Evolutionary conservation across 2,113 vertebrate species (phyloP).

Genomic region (Pipra filicauda): DNA sequence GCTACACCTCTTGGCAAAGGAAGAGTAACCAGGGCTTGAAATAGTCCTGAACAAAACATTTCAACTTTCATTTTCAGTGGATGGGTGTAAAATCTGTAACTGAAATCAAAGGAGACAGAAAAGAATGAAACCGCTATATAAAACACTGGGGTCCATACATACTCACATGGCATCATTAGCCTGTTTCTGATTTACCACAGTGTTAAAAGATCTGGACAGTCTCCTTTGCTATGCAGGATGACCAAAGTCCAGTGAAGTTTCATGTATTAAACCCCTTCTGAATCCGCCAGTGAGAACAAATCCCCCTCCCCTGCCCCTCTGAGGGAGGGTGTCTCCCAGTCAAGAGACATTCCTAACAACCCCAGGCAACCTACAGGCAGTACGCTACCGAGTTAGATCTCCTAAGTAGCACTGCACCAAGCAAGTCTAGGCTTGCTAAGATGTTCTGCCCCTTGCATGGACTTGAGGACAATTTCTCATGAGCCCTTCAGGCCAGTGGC

Average conservation of each 20-base stretch:
- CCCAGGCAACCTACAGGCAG: conserved; percentile 28
- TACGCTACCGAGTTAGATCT: background rate
- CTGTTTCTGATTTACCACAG: conserved; percentile 40
- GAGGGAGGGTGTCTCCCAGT: background rate
- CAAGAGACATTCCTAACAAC: conserved; percentile 18
- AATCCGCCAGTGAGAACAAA: conserved; percentile 19
- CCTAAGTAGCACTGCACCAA: conserved; percentile 6
- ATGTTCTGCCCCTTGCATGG: background rate
- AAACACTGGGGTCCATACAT: background rate
- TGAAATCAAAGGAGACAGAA: background rate
- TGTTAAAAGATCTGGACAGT: background rate
- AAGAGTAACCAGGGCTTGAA: background rate
- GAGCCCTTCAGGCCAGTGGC: background rate
- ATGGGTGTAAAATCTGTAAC: background rate
- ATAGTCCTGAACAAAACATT: background rate
- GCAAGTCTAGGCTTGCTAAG: conserved; percentile 21
- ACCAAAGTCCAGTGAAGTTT: conserved; percentile 1
- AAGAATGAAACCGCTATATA: background rate
- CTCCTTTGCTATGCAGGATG: conserved; percentile 1
- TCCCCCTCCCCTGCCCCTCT: background rate
- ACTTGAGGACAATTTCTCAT: background rate
- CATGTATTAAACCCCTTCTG: background rate
- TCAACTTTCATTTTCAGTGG: background rate
- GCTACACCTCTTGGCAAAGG: background rate
- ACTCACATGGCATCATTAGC: conserved; percentile 27